Base-by-base conservation (phyloP, 2,113 vertebrate species). In the Delphinapterus leucas region DNA sequence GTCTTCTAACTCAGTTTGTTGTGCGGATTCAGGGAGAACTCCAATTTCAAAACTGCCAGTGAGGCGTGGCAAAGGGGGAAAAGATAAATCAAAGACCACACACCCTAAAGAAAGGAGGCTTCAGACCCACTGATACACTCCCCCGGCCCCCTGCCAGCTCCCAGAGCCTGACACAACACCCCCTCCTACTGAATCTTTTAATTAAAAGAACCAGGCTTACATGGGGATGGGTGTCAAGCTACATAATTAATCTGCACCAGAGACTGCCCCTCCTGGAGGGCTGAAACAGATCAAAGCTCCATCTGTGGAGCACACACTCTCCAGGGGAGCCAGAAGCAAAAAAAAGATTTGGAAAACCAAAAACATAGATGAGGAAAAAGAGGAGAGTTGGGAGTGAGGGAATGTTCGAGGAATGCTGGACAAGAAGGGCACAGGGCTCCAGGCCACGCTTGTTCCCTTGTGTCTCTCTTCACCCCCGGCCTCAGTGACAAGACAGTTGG, bases 181-280 rank as follows among this genome's bases (percentile, higher is more conserved):
- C 68, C 68, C 79, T 85, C 89, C 73, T 90, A 15, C 28, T 97
- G 93, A 98, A 97, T 97, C 67, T 97, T 97, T 98, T 98, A 95
- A 98, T 96, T 86, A 96, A 47, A 85, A 97, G 90, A 53, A 91
- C 65, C 0, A 38, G 77, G 26, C 44, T 58, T 81, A 73, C 70
- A 65, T 20, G 44, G 83, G 76, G 33, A 88, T 0, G 4, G 95
- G 55, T n/a, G 26, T 49, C 44, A 33, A n/a, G 44, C 85, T 90
- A 95, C 92, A 97, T 93, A 87, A 88, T 96, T 94, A n/a, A 96
- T 93, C 61, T 79, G 92, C 61, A n/a, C 61, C 31, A 49, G 83
- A 71, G 77, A 96, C 82, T 61, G 38, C 60, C 44, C 73, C 85
- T 96, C 96, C 33, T 44, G 47, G 89, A 95, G 58, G 41, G 81